Percentiles rank a stretch among this genome's conserved stretches.
Evolutionary conservation across 2,888 invertebrate genomes (phyloP).

Genomic region (Elegia similella): DNA sequence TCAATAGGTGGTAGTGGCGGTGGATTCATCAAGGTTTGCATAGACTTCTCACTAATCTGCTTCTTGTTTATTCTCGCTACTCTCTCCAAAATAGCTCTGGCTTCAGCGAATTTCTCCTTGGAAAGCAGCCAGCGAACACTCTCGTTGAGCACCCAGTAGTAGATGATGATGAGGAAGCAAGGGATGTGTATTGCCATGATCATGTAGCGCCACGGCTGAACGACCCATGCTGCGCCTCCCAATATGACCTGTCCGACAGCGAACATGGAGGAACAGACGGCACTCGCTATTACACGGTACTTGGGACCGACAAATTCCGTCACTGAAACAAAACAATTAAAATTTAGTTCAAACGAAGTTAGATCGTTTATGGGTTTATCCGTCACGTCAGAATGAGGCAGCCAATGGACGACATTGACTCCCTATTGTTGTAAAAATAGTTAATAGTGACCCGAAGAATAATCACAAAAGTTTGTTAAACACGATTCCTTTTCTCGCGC

Average conservation of each 20-base stretch:
- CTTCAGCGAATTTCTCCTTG: conserved; percentile 83
- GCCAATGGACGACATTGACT: too few relatives aligned
- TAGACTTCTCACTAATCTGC: conserved; percentile 75
- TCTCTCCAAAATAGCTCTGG: conserved; percentile 80
- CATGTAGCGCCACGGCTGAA: conserved; percentile 83
- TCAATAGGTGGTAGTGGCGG: conserved; percentile 41
- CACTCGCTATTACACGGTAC: conserved; percentile 83
- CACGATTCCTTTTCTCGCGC: too few relatives aligned
- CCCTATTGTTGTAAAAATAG: too few relatives aligned
- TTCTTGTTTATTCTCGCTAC: conserved; percentile 84
- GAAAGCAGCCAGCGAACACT: conserved; percentile 87
- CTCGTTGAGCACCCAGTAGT: conserved; percentile 84
- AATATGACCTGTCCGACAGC: conserved; percentile 83
- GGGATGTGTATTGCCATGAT: conserved; percentile 84
- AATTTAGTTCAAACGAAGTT: too few relatives aligned
- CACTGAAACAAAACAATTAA: conserved; percentile 51
- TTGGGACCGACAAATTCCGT: conserved; percentile 86
- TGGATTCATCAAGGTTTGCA: conserved; percentile 61
- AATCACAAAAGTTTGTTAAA: too few relatives aligned
- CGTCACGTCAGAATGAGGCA: too few relatives aligned
- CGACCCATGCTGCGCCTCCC: conserved; percentile 82
- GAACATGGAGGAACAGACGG: conserved; percentile 83
- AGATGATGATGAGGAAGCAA: conserved; percentile 80
- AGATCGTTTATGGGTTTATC: too few relatives aligned
- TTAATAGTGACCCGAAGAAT: too few relatives aligned